These are phyloP conservation scores for Ypsolopha sequella DNA, from an alignment of 2,888 invertebrate species.

Conservation along the genomic window DNA sequence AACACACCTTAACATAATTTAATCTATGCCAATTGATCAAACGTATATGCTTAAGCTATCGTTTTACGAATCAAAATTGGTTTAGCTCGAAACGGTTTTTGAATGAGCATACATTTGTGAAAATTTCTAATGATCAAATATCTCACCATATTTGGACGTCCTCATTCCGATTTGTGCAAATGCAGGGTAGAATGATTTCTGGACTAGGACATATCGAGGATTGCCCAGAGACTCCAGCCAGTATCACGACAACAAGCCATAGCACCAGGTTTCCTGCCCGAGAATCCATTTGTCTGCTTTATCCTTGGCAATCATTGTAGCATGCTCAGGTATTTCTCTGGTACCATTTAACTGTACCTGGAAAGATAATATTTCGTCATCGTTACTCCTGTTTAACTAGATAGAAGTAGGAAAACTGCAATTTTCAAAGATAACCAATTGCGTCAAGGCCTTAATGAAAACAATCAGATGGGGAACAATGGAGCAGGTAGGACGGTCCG, in stretches of 20 bases:
- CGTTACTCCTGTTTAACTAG: background rate
- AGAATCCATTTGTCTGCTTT: slow-evolving; percentile 50
- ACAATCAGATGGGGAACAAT: slow-evolving; percentile 61
- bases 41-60: no score
- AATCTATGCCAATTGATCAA: no score
- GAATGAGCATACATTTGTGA: no score
- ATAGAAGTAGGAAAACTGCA: slow-evolving; percentile 7
- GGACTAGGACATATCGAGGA: slow-evolving; percentile 76
- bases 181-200: slow-evolving; percentile 83
- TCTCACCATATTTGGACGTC: slow-evolving; percentile 88
- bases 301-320: slow-evolving; percentile 51
- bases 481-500: slow-evolving; percentile 41
- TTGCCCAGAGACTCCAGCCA: slow-evolving; percentile 25
- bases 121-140: background rate
- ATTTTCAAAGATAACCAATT: slow-evolving; percentile 26
- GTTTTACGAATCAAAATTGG: no score
- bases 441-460: slow-evolving; percentile 56
- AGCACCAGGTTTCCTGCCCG: slow-evolving; percentile 35
- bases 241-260: slow-evolving; percentile 36
- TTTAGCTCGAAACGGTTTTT: no score
- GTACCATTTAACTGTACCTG: background rate
- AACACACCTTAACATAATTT: no score
- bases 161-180: slow-evolving; percentile 81
- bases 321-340: slow-evolving; percentile 22
- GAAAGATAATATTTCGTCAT: background rate